phyloP scores from a whole-genome alignment of 2,888 invertebrate genomes.

The Corythucha ciliata region DNA sequence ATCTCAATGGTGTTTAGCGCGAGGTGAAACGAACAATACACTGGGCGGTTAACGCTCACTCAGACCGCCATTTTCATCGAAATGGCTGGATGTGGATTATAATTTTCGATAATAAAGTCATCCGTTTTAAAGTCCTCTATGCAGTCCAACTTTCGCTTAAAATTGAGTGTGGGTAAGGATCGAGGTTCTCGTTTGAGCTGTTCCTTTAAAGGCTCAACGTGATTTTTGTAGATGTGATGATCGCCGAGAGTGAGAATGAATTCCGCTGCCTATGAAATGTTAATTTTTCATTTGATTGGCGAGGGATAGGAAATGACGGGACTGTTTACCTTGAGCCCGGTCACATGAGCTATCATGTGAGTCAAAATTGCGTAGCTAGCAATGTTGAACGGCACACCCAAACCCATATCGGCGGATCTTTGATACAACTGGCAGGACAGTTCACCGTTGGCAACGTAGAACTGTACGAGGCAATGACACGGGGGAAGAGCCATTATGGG shows the following conservation, averaged over 20 bases:
- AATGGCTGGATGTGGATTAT: slow-evolving; percentile 82
- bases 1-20: no score
- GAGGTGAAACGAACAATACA: no score
- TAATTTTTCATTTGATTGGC: slow-evolving; percentile 7
- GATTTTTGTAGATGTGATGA: slow-evolving; percentile 88
- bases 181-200: slow-evolving; percentile 71
- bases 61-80: slow-evolving; percentile 86
- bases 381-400: slow-evolving; percentile 98
- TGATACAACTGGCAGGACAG: slow-evolving; percentile 90
- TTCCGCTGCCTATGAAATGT: slow-evolving; percentile 70
- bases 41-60: no score
- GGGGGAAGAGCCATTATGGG: slow-evolving; percentile 92
- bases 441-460: slow-evolving; percentile 75
- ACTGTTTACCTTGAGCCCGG: slow-evolving; percentile 62
- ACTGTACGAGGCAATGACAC: slow-evolving; percentile 91
- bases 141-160: slow-evolving; percentile 52
- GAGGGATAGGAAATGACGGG: background rate
- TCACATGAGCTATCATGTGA: slow-evolving; percentile 91
- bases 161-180: slow-evolving; percentile 70
- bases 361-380: slow-evolving; percentile 92
- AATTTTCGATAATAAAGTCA: slow-evolving; percentile 75
- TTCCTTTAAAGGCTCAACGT: slow-evolving; percentile 68
- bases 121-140: slow-evolving; percentile 82
- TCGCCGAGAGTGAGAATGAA: slow-evolving; percentile 93
- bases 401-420: slow-evolving; percentile 92